Evolutionary conservation across 2,113 vertebrate species (phyloP), one percentile per base, ranked within the genome.

Genomic region (Gopherus evgoodei): DNA sequence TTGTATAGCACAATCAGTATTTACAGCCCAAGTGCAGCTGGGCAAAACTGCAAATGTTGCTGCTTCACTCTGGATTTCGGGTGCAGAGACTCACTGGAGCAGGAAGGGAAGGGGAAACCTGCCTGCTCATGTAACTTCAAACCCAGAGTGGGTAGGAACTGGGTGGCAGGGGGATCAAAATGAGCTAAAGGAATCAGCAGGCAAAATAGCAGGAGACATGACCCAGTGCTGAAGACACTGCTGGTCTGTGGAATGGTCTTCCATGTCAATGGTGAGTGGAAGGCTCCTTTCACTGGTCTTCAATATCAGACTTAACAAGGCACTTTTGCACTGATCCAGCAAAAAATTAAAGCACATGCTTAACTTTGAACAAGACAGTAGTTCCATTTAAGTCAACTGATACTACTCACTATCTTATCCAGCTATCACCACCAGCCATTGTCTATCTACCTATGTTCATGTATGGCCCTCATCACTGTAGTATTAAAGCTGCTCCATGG

Each of bases 381-480:
- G 27, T 84, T 72, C 5, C 35, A 56, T 59, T 25, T 81, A 47
- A 92, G 78, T 24, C 84, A n/a, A 10, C 22, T 21, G 65, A 72
- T 22, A 50, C 65, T 50, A 4, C 57, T 5, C 82, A 3, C 57
- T 83, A 57, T 85, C 81, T 95, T 93, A 93, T 90, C 90, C 50
- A 42, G 25, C 57, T 49, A 81, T n/a, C 35, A 47, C 13, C 0
- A 0, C 24, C 65, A 38, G 19, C 35, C 19, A 38, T 72, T n/a
- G 16, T 69, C 35, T 38, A 35, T 72, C 65, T 69, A n/a, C 85
- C 72, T 96, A 75, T 90, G 89, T 85, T 83, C 87, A 38, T 65
- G 8, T 5, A 81, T 24, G 14, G 42, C 81, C 54, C 89, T 83
- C 81, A 24, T 25, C 1, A 1, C 69, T 22, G 82, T 11, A 7